phyloP scores from a whole-genome alignment of 35 echinoderm and acorn worm genomes.

The Patiria miniata region DNA sequence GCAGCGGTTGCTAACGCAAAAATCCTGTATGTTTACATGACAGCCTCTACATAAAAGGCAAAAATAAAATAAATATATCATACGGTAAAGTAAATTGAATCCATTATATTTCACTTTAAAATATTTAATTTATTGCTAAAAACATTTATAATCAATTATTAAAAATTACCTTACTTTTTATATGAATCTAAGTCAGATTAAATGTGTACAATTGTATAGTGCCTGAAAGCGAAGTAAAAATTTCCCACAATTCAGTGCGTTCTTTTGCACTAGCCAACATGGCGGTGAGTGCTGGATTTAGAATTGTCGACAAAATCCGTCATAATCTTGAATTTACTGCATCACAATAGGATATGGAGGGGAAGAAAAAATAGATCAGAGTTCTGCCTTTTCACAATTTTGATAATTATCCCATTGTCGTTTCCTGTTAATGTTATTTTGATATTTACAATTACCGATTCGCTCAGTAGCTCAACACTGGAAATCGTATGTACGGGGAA shows the following conservation, averaged over 20 bases:
- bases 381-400: no score
- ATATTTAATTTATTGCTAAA: neutral
- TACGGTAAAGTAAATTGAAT: no score
- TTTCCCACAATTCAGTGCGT: neutral
- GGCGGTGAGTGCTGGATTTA: constrained; percentile 68
- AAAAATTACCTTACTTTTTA: no score
- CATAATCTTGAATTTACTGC: neutral
- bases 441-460: neutral
- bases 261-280: constrained; percentile 75
- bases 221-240: neutral
- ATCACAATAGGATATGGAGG: neutral
- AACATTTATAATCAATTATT: neutral
- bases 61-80: neutral
- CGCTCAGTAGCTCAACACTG: neutral
- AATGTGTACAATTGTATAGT: neutral
- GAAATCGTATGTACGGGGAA: neutral
- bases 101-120: neutral
- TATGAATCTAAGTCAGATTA: no score
- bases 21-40: constrained; percentile 14
- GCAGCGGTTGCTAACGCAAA: constrained; percentile 12
- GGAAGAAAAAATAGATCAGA: neutral
- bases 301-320: neutral
- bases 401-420: no score
- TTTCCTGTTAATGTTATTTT: neutral
- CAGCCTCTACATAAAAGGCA: neutral